Percentiles rank a stretch among this genome's conserved stretches.
These are phyloP conservation scores for Corvus cornix DNA, from an alignment of 2,113 vertebrate genomes.

Conservation along the genomic window DNA sequence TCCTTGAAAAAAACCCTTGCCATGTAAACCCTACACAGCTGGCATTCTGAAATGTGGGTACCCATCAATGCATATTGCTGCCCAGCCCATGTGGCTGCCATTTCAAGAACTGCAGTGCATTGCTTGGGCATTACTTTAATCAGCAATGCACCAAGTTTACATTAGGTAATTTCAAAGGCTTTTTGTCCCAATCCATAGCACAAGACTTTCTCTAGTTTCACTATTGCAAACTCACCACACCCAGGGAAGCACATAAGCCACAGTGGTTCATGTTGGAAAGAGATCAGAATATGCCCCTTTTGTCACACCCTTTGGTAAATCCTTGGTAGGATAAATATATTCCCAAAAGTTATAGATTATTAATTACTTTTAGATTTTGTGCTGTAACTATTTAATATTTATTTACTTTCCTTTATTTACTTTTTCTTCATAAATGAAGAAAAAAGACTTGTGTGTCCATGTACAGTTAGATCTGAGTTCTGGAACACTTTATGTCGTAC, in stretches of 20 bases:
- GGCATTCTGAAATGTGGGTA: neutral
- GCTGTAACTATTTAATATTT: neutral
- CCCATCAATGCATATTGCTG: neutral
- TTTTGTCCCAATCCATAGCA: neutral
- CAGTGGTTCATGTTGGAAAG: neutral
- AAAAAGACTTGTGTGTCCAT: rapidly evolving
- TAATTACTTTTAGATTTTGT: neutral
- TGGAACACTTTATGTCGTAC: neutral
- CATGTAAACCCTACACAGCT: rapidly evolving
- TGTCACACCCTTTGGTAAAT: neutral
- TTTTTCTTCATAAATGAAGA: neutral
- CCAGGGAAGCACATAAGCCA: neutral
- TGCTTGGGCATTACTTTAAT: neutral
- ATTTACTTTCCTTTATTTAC: neutral
- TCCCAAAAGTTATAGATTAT: neutral
- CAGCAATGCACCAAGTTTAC: neutral
- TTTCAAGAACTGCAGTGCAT: neutral
- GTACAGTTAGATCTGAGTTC: neutral
- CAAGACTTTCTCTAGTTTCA: neutral
- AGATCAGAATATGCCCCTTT: neutral
- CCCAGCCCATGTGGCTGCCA: neutral
- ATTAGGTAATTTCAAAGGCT: neutral
- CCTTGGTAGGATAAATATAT: neutral
- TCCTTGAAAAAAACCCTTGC: neutral
- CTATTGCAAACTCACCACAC: neutral